Evolutionary conservation across 2,888 invertebrate species (phyloP).

Genomic region (Spilarctia lutea): DNA sequence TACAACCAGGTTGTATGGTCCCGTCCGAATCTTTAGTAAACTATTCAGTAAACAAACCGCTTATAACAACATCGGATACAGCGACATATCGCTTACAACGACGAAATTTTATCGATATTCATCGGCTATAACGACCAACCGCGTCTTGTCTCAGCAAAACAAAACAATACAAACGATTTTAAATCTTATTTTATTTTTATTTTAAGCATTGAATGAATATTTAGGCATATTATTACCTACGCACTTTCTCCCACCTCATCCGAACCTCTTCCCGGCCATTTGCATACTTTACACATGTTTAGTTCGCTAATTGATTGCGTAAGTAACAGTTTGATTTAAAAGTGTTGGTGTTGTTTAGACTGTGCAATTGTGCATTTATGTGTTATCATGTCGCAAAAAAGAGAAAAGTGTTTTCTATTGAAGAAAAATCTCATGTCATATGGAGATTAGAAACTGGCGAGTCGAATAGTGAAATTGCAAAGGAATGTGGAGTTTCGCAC

Average conservation of each 20-base stretch:
- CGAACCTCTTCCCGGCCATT: neutral
- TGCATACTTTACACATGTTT: constrained; percentile 4
- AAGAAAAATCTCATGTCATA: constrained; percentile 45
- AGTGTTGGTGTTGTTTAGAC: neutral
- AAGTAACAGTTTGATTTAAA: neutral
- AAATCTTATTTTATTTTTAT: too few species aligned
- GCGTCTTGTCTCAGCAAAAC: neutral
- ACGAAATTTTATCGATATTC: constrained; percentile 1
- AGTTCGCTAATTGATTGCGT: neutral
- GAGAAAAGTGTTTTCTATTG: constrained; percentile 37
- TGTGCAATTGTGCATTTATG: neutral
- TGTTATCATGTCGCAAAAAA: constrained; percentile 14
- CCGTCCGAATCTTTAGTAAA: neutral
- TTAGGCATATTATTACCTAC: neutral
- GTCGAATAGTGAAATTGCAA: constrained; percentile 37
- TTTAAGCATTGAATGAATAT: neutral
- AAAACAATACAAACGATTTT: constrained; percentile 3
- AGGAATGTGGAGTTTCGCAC: constrained; percentile 38
- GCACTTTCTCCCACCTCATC: neutral
- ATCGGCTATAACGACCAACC: constrained; percentile 7
- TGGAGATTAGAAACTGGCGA: constrained; percentile 41
- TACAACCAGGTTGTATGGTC: neutral
- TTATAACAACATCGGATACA: constrained; percentile 3
- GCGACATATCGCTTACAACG: constrained; percentile 1
- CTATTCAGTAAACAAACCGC: constrained; percentile 2